Base-by-base conservation (phyloP, 2,888 invertebrate genomes). In the Synanthedon formicaeformis region DNA sequence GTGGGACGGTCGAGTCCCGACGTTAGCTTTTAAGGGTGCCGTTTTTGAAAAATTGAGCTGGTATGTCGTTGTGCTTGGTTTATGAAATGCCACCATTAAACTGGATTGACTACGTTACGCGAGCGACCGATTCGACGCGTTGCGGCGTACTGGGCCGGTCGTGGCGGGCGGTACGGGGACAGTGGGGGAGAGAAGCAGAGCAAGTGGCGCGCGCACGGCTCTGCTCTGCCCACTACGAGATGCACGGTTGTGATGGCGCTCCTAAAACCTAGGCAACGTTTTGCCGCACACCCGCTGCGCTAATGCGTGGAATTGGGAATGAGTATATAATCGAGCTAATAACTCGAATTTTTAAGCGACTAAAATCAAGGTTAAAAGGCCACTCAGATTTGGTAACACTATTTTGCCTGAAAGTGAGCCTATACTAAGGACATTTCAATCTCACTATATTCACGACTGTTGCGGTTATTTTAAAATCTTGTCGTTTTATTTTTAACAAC, bases 151-250 rank as follows among this genome's bases (percentile, higher is more conserved):
- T 86, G 87, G 81, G 83, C 73, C 73, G 34, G 50, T 27, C 75
- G 72, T 60, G 69, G 78, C 75, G 71, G 73, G 76, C 72, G 75
- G 72, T 70, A 68, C 76, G 68, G 71, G 71, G 71, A 71, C 65
- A 75, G 70, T 69, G 74, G 67, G 64, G 73, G 64, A 71, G 69
- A 67, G 73, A 71, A 68, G 71, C 71, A 65, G 69, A 74, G 76
- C 78, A 71, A 80, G 81, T 73, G 81, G 85, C 84, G 85, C 84
- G 85, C 86, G 86, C 85, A 83, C 79, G 69, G 65, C 66, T 66
- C 76, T 77, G 74, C 78, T 66, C 77, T 77, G 74, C 78, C 76
- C 79, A 82, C 83, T 81, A 81, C 81, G 79, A 71, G 67, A 75
- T 78, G 78, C 50, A 34, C 34, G 49, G 16, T 18, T 13, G 49